Base-by-base conservation (phyloP, 2,888 invertebrate genomes). In the Limenitis camilla region DNA sequence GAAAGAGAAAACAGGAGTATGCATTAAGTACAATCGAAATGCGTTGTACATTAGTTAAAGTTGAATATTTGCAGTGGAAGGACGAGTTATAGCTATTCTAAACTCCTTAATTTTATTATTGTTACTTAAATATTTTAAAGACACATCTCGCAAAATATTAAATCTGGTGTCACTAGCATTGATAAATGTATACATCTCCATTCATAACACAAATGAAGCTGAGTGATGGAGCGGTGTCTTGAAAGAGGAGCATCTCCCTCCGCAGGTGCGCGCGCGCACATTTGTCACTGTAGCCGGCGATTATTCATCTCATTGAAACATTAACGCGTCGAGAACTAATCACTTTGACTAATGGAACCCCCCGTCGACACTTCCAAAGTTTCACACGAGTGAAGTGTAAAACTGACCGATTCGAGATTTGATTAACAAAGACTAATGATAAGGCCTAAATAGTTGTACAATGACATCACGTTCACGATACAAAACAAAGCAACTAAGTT, bases 261-360 rank as follows among this genome's bases (percentile, higher is more conserved):
- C 54, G 76, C 82, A 83, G 84, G 81, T 84, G 85, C 82, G 83
- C 78, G 71, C 74, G 80, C 81, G 82, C 83, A 71, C 86, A 87
- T 87, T 86, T 86, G 87, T 87, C 87, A 86, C 83, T 87, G 87
- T 86, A 72, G 68, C 75, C 74, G 72, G 78, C 75, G 78, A 86
- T 86, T 85, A 85, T 84, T 87, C 85, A 87, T 87, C 81, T 81
- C 84, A 85, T 85, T 85, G 86, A 83, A 83, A 84, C 85, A 85
- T 87, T 86, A 85, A 81, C 78, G 77, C 75, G 74, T 72, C 67
- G 76, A 76, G 79, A 86, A 82, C 84, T 86, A 86, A 87, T 87
- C 86, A 86, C 76, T 72, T 75, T 83, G 81, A 86, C 87, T 86
- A 86, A 87, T 86, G 86, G 82, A 80, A 71, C 83, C 86, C 85